Conservation (phyloP, 1,140 invertebrate species). For the Ericerus pela region DNA sequence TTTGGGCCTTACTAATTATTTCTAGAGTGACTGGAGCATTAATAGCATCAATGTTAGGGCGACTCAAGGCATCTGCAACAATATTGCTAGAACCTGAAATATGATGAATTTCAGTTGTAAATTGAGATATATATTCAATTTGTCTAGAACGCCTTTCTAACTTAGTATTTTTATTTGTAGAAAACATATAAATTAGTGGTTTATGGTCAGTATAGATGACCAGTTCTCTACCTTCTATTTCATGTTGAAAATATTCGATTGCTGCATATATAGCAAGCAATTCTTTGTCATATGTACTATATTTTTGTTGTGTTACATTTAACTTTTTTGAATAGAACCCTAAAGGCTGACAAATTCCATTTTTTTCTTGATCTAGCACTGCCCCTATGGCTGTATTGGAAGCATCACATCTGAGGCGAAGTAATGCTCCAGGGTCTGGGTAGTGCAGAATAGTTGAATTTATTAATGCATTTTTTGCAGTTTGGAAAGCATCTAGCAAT, state of each 20-base stretch:
- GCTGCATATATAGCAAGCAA: conserved; percentile 33
- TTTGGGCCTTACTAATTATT: not conserved
- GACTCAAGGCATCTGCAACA: not conserved
- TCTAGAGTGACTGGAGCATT: not conserved
- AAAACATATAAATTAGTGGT: not conserved
- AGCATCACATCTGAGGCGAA: not conserved
- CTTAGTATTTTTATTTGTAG: not conserved
- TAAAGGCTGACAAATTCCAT: not conserved
- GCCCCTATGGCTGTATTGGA: not conserved
- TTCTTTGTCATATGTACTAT: conserved; percentile 34
- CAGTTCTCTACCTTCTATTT: not conserved
- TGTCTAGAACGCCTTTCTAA: not conserved
- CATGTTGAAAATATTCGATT: conserved; percentile 31
- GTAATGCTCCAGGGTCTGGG: not conserved
- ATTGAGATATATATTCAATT: not conserved
- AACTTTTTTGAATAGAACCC: conserved; percentile 32
- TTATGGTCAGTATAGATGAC: not conserved
- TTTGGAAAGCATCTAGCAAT: conserved; percentile 19
- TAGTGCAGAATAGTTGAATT: conserved; percentile 12
- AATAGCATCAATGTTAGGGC: not conserved
- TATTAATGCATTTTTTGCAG: conserved; percentile 19
- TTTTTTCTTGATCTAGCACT: not conserved
- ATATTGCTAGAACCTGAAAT: not conserved
- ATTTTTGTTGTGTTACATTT: conserved; percentile 25
- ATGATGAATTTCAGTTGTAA: conserved; percentile 5